A percentile compares a stretch with the other conserved stretches of the same genome.
These are phyloP conservation scores for Casuarius casuarius DNA, from an alignment of 2,113 vertebrate species.

Conservation along the genomic window DNA sequence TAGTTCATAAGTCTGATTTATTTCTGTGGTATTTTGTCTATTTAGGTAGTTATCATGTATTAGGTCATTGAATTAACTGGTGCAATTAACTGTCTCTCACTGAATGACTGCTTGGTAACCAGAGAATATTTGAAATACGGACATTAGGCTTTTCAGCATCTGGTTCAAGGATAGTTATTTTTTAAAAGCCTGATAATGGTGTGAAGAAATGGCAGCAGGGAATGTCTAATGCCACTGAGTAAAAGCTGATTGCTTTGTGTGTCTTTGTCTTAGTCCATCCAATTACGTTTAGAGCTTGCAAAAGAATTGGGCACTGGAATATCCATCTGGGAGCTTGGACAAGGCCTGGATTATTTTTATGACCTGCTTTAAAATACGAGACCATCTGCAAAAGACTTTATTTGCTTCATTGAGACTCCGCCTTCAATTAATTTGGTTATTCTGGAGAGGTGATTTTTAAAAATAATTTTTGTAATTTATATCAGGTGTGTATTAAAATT, in stretches of 20 bases:
- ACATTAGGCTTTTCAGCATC: neutral
- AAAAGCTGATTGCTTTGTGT: neutral
- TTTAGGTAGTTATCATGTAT: slow-evolving; percentile 46
- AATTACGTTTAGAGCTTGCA: slow-evolving; percentile 88
- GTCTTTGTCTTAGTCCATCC: slow-evolving; percentile 83
- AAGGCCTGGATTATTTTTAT: slow-evolving; percentile 99
- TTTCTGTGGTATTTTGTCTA: slow-evolving; percentile 28
- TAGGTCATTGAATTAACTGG: slow-evolving; percentile 46
- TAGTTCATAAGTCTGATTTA: slow-evolving; percentile 63
- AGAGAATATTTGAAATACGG: slow-evolving; percentile 16
- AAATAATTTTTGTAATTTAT: slow-evolving; percentile 45
- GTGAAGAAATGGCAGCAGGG: neutral
- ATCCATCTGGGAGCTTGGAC: slow-evolving; percentile 97
- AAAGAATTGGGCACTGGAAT: slow-evolving; percentile 91
- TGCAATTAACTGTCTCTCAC: slow-evolving; percentile 14
- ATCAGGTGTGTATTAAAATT: neutral
- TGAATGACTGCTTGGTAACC: slow-evolving; percentile 38
- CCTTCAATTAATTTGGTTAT: neutral
- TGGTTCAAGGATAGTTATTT: neutral
- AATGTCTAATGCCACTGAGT: neutral
- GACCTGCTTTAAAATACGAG: slow-evolving; percentile 86
- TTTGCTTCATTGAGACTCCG: slow-evolving; percentile 20
- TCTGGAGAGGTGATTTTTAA: slow-evolving; percentile 6
- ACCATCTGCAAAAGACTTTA: neutral
- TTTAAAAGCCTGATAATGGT: neutral